Evolutionary conservation across 2,113 vertebrate species (phyloP).

Genomic region (Vulpes vulpes): DNA sequence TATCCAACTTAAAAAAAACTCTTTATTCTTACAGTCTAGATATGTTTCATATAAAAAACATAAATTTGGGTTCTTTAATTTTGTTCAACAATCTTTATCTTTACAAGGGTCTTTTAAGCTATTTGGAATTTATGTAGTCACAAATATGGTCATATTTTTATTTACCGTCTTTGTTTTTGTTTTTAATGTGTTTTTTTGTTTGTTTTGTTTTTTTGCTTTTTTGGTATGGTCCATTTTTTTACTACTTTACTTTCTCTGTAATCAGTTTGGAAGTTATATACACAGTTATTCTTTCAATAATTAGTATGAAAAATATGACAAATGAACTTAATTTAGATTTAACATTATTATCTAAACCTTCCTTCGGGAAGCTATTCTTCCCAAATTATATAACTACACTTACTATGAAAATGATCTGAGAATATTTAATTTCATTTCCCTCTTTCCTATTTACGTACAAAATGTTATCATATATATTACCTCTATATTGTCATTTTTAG

Average conservation of each 20-base stretch:
- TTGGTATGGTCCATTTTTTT: background rate
- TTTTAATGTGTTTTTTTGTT: background rate
- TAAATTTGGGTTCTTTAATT: background rate
- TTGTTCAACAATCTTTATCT: background rate
- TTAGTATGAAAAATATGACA: background rate
- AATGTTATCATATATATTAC: background rate
- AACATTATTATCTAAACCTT: background rate
- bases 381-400: too few species aligned
- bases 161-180: background rate
- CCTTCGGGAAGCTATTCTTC: too few species aligned
- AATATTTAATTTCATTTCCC: background rate
- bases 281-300: background rate
- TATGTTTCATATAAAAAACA: background rate
- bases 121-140: background rate
- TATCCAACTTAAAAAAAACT: background rate
- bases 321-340: background rate
- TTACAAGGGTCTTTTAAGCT: background rate
- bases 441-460: background rate
- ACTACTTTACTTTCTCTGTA: background rate
- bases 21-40: background rate
- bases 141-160: background rate
- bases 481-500: background rate
- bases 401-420: background rate
- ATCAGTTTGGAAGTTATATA: background rate
- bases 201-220: background rate